Base-by-base conservation (phyloP, 2,113 vertebrate genomes). In the Illadopsis cleaveri region DNA sequence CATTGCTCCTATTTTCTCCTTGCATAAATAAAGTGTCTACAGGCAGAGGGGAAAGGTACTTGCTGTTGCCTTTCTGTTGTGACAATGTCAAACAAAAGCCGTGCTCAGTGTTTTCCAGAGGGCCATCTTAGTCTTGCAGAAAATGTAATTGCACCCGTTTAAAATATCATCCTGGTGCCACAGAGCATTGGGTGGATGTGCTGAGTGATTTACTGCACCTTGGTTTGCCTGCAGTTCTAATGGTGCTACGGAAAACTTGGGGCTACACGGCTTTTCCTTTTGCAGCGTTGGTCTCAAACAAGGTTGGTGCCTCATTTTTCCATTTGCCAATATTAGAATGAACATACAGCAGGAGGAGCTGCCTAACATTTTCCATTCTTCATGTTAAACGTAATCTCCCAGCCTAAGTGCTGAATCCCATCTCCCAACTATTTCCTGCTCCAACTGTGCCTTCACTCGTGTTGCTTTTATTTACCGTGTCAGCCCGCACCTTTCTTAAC, bases 391-490 rank as follows among this genome's bases (percentile, higher is more conserved):
- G 44, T 86, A 77, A 90, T 93, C 93, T 91, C 51, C 72, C 69
- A 89, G 48, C 68, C 79, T 69, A 28, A 83, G 90, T 86, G 71
- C 90, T 83, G 85, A 96, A 93, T 82, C 85, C 71, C 92, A 89
- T 86, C 88, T 89, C 83, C 77, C 89, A 82, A 71, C 89, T 82
- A 44, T 76, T 92, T 56, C 77, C 72, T 48, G 33, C 60, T 94
- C 89, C 86, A 60, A 30, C 75, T 96, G 86, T 82, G 91, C 81
- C 73, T 96, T 95, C 61, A 15, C 89, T 89, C 45, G 56, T 37
- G 77, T 75, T 57, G 89, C 89, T 89, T 92, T 96, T 96, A 94
- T 97, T 97, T 93, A 95, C 86, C 28, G 0, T 54, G 89, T 82
- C 69, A 40, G 60, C 93, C 58, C 2, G 0, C 73, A 44, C 93